Evolutionary conservation across 2,113 vertebrate species (phyloP).

Genomic region (Canis aureus): DNA sequence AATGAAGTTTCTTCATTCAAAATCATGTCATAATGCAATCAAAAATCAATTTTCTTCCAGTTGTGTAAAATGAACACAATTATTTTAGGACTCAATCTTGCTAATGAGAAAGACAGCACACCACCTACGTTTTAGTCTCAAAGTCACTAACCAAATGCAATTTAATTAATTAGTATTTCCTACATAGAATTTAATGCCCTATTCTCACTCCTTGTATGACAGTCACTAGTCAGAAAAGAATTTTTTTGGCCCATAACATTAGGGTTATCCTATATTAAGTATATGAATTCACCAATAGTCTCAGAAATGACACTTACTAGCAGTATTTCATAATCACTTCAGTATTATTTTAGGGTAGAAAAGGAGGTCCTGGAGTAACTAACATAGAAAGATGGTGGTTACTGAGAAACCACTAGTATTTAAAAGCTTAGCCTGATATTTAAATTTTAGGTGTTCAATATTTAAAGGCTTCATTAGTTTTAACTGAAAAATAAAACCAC

Average conservation of each 20-base stretch:
- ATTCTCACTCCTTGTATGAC: neutral
- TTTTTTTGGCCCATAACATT: neutral
- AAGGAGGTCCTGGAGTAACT: neutral
- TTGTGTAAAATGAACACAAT: neutral
- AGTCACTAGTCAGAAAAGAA: conserved; percentile 5
- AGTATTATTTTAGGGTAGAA: neutral
- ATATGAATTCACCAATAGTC: neutral
- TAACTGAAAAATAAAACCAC: neutral
- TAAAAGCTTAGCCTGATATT: neutral
- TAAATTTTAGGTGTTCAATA: neutral
- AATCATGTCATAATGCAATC: neutral
- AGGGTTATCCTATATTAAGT: neutral
- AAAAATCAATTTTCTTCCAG: conserved; percentile 19
- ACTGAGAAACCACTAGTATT: neutral
- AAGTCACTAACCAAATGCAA: neutral
- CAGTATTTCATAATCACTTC: neutral
- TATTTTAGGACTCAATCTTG: conserved; percentile 6
- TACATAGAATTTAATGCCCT: neutral
- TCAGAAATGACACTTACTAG: neutral
- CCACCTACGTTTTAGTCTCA: neutral
- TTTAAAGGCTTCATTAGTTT: neutral
- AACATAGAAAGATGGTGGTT: neutral
- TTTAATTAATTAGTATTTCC: neutral
- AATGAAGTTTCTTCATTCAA: neutral
- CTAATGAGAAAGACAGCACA: neutral